Percentiles rank a stretch among this genome's conserved stretches.
Conservation (phyloP, 2,888 invertebrate genomes). For the Dorcus hopei region DNA sequence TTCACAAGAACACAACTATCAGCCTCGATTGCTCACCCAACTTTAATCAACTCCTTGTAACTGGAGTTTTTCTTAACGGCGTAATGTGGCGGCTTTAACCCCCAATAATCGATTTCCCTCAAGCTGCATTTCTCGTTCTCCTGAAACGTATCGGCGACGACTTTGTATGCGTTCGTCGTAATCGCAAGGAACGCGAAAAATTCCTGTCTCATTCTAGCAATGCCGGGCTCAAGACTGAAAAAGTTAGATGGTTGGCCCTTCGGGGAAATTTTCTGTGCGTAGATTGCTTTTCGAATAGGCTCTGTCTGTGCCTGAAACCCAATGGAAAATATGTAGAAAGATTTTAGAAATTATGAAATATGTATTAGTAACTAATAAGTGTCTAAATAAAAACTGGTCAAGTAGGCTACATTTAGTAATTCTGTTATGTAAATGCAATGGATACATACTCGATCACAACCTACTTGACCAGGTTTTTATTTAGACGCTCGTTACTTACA, state of each 20-base stretch:
- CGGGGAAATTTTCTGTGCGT: constrained; percentile 63
- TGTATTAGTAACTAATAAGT: no score
- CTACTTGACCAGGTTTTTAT: no score
- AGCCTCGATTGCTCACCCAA: constrained; percentile 47
- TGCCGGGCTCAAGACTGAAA: constrained; percentile 59
- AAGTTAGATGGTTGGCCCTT: constrained; percentile 57
- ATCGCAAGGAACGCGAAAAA: constrained; percentile 69
- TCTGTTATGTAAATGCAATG: no score
- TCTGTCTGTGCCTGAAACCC: constrained; percentile 60
- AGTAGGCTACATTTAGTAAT: no score
- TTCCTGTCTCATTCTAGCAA: constrained; percentile 56
- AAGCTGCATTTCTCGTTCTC: constrained; percentile 71
- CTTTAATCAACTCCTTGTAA: constrained; percentile 55
- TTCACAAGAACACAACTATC: neutral
- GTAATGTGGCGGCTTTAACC: constrained; percentile 55
- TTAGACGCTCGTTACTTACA: no score
- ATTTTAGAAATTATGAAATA: neutral
- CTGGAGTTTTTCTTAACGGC: constrained; percentile 55
- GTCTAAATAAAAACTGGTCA: no score
- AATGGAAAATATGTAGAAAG: neutral
- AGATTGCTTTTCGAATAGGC: constrained; percentile 59
- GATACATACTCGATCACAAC: no score
- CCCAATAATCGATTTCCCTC: constrained; percentile 58
- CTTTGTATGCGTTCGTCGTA: constrained; percentile 61
- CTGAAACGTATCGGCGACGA: constrained; percentile 63